Evolutionary conservation across 2,888 invertebrate species (phyloP).

Genomic region (Cactoblastis cactorum): DNA sequence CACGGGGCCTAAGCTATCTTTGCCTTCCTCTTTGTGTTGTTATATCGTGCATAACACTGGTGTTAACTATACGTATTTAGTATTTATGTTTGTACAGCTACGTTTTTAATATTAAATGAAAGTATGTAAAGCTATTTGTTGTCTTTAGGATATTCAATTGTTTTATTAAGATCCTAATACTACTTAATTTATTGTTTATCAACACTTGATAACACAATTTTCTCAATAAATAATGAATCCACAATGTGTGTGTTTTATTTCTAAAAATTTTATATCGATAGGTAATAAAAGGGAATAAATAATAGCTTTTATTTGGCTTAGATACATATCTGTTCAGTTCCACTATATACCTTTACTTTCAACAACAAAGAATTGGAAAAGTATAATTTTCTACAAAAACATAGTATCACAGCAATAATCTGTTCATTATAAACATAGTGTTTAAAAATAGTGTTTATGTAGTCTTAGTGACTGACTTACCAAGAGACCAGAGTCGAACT

Average conservation of each 20-base stretch:
- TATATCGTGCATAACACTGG: constrained; percentile 59
- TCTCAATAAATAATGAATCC: constrained; percentile 70
- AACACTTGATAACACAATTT: constrained; percentile 72
- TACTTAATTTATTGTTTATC: constrained; percentile 76
- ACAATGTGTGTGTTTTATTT: constrained; percentile 35
- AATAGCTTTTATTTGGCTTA: not conserved
- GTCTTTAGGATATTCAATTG: constrained; percentile 60
- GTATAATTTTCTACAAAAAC: not conserved
- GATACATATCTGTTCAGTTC: constrained; percentile 18
- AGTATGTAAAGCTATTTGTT: constrained; percentile 46
- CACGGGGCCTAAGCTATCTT: constrained; percentile 39
- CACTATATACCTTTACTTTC: not conserved
- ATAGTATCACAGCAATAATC: not conserved
- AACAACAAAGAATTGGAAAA: not conserved
- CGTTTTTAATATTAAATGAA: constrained; percentile 60
- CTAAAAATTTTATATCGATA: not conserved
- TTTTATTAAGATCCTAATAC: constrained; percentile 62
- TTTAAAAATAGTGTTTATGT: too few relatives aligned
- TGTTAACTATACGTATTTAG: constrained; percentile 51
- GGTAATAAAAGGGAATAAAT: not conserved
- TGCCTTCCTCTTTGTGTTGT: constrained; percentile 47
- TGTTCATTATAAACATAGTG: too few relatives aligned
- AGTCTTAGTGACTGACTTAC: too few relatives aligned
- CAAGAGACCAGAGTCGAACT: too few relatives aligned
- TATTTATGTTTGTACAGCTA: constrained; percentile 74